Evolutionary conservation across 2,888 invertebrate genomes (phyloP).

Genomic region (Drosophila melanosoma): DNA sequence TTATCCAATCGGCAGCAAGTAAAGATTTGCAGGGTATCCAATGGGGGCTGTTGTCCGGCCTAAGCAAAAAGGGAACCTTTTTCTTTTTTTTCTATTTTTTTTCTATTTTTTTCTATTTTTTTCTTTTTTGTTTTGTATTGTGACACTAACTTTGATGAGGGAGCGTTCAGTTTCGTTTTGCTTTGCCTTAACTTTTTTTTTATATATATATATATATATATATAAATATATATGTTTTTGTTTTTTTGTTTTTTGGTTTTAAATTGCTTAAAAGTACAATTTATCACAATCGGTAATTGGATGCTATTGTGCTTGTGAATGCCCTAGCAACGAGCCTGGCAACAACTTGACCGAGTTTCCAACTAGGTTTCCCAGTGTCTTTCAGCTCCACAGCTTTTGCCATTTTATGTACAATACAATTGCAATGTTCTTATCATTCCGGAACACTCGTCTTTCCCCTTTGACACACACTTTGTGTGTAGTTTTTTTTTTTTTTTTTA

Average conservation of each 20-base stretch:
- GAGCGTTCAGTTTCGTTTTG: slow-evolving; percentile 39
- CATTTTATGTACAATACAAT: slow-evolving; percentile 30
- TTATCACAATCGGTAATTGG: slow-evolving; percentile 81
- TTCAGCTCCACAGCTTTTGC: slow-evolving; percentile 21
- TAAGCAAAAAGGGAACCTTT: slow-evolving; percentile 39
- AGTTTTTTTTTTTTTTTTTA: slow-evolving; percentile 24
- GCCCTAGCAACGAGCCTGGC: slow-evolving; percentile 20
- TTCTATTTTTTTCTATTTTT: neutral
- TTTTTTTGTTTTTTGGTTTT: slow-evolving; percentile 43
- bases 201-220: neutral
- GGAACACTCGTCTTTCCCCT: neutral
- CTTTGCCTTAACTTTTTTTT: slow-evolving; percentile 35
- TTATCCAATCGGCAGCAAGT: neutral
- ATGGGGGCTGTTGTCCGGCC: slow-evolving; percentile 2
- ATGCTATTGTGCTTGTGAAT: slow-evolving; percentile 38
- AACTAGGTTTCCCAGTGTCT: slow-evolving; percentile 26
- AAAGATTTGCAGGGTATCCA: slow-evolving; percentile 21
- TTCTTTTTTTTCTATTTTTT: slow-evolving; percentile 40
- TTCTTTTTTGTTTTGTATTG: slow-evolving; percentile 38
- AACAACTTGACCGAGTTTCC: slow-evolving; percentile 61
- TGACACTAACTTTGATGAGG: slow-evolving; percentile 64
- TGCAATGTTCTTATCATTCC: slow-evolving; percentile 29
- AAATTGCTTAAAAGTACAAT: slow-evolving; percentile 78
- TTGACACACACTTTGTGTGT: slow-evolving; percentile 22
- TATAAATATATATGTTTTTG: neutral